phyloP scores from a whole-genome alignment of 1,140 invertebrate genomes.

The Hylaeus anthracinus region DNA sequence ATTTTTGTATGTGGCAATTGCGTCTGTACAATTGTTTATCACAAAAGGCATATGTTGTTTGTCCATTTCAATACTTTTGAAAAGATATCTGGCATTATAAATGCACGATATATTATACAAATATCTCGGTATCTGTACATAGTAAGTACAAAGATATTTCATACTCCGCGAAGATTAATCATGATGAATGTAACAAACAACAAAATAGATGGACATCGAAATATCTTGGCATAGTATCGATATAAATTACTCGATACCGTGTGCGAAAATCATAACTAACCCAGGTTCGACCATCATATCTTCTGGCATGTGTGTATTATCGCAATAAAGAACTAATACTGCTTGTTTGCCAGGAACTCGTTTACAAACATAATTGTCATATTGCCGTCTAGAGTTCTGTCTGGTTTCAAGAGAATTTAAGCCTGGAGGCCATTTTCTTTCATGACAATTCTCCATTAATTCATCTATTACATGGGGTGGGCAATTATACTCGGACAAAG shows the following conservation, averaged over 20 bases:
- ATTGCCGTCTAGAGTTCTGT: constrained; percentile 94
- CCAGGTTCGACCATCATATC: constrained; percentile 98
- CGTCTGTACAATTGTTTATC: constrained; percentile 63
- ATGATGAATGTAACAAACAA: constrained; percentile 38
- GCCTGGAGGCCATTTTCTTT: constrained; percentile 95
- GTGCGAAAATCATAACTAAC: constrained; percentile 99
- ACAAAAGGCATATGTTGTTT: constrained; percentile 52
- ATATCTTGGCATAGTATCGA: constrained; percentile 7
- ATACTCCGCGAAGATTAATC: constrained; percentile 24
- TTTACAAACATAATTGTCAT: constrained; percentile 97
- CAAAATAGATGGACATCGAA: constrained; percentile 25
- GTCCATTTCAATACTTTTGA: constrained; percentile 28
- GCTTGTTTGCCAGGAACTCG: constrained; percentile 97
- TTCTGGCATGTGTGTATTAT: constrained; percentile 96
- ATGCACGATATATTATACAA: constrained; percentile 24
- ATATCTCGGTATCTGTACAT: constrained; percentile 28
- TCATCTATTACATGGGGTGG: constrained; percentile 95
- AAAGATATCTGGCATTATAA: constrained; percentile 25
- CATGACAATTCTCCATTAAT: constrained; percentile 98
- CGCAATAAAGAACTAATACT: constrained; percentile 95
- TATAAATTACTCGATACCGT: constrained; percentile 91
- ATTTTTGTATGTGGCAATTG: constrained; percentile 55
- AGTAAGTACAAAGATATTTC: constrained; percentile 34
- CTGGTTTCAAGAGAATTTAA: constrained; percentile 95
- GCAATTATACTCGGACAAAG: constrained; percentile 95